Conservation (phyloP, 2,888 invertebrate species). For the Pristionchus exspectatus region DNA sequence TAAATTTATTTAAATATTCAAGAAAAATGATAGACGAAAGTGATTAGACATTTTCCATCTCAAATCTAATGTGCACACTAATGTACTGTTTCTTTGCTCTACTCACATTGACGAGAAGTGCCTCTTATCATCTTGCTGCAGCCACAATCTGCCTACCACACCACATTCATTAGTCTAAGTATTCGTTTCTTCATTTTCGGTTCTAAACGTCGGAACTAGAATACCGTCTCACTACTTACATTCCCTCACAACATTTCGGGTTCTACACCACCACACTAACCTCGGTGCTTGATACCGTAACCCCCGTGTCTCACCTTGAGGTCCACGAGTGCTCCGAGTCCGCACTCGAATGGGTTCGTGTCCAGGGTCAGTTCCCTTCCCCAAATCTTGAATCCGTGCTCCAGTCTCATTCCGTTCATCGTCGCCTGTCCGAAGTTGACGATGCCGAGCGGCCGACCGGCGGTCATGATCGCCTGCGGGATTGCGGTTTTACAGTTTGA, state of each 20-base stretch:
- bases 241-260: no score
- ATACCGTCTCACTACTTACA: no score
- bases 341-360: slow-evolving; percentile 80
- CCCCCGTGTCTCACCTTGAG: slow-evolving; percentile 55
- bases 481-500: not conserved
- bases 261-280: not conserved
- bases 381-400: slow-evolving; percentile 81
- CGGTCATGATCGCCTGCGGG: slow-evolving; percentile 74
- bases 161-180: no score
- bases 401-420: slow-evolving; percentile 80
- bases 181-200: no score
- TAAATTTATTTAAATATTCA: no score
- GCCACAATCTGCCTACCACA: not conserved
- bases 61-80: no score
- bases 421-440: slow-evolving; percentile 80
- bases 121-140: not conserved
- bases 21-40: no score
- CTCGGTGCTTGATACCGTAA: not conserved
- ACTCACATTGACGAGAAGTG: not conserved
- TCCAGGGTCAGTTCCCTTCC: slow-evolving; percentile 80
- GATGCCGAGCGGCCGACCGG: slow-evolving; percentile 78
- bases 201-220: no score
- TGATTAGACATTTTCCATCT: no score
- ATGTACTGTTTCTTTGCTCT: no score
- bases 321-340: slow-evolving; percentile 79